A percentile compares a stretch with the other conserved stretches of the same genome.
These are phyloP conservation scores for Crotalus helleri DNA, from an alignment of 2,113 vertebrate species.

Conservation along the genomic window DNA sequence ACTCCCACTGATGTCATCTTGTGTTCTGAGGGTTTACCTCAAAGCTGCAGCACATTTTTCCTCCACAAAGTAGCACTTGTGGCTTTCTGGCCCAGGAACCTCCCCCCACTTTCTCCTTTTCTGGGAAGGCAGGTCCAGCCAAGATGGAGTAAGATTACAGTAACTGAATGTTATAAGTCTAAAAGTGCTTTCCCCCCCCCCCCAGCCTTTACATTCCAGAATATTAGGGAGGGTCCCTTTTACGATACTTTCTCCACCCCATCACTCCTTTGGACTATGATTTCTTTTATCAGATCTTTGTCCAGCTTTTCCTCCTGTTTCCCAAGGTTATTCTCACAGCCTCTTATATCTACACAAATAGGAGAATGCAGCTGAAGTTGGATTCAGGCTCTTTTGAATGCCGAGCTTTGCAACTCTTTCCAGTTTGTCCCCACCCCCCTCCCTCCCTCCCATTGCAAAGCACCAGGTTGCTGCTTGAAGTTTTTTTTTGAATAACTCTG, in stretches of 20 bases:
- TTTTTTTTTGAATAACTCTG: background rate
- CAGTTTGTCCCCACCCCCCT: background rate
- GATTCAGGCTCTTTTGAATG: background rate
- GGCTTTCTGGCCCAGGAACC: background rate
- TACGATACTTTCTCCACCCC: background rate
- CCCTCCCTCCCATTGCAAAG: background rate
- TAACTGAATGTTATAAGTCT: background rate
- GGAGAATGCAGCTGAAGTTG: background rate
- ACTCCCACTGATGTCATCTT: background rate
- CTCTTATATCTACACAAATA: background rate
- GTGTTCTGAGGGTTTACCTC: background rate
- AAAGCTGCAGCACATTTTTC: background rate
- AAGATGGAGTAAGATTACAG: background rate
- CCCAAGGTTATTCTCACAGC: background rate
- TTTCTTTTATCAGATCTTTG: background rate
- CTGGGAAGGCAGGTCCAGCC: background rate
- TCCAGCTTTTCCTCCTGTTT: background rate
- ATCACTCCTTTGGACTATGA: background rate
- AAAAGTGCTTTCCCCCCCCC: background rate
- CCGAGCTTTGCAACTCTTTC: background rate
- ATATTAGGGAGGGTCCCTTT: background rate
- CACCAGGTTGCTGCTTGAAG: background rate
- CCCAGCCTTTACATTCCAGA: background rate
- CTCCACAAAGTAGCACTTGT: background rate
- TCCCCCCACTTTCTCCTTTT: background rate